phyloP scores from a whole-genome alignment of 2,113 vertebrate genomes.

The Rattus norvegicus region DNA sequence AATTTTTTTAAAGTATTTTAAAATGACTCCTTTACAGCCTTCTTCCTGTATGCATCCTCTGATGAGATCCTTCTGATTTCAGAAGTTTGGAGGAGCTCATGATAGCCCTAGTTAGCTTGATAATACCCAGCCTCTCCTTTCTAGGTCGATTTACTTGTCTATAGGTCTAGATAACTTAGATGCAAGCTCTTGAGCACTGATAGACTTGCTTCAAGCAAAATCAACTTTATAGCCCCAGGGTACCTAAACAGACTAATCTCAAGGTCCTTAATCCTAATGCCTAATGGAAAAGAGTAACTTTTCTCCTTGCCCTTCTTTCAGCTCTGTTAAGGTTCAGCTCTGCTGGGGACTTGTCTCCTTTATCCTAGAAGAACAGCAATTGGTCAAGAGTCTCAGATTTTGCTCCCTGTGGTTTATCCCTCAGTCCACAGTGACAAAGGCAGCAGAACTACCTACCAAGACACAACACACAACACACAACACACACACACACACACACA shows the following conservation, averaged over 20 bases:
- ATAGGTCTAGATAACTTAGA: slow-evolving; percentile 3
- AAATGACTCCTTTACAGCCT: background rate
- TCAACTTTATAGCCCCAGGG: background rate
- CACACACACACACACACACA: background rate
- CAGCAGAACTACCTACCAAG: background rate
- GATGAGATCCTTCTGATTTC: background rate
- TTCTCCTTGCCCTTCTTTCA: background rate
- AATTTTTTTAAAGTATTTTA: background rate
- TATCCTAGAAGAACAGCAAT: slow-evolving; percentile 29
- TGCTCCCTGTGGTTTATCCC: background rate
- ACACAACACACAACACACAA: background rate
- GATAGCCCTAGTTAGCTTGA: background rate
- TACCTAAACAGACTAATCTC: background rate
- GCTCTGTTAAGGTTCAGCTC: background rate
- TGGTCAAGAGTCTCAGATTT: slow-evolving; percentile 52
- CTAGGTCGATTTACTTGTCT: background rate
- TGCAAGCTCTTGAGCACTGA: slow-evolving; percentile 8
- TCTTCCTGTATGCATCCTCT: background rate
- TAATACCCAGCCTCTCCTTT: background rate
- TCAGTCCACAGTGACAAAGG: slow-evolving; percentile 61
- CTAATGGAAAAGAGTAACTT: background rate
- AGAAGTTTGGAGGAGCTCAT: background rate
- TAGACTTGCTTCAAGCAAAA: slow-evolving; percentile 11
- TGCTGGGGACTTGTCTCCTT: background rate
- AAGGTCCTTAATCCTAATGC: background rate